Evolutionary conservation across 1,140 invertebrate genomes (phyloP).

Genomic region (Aphidius gifuensis): DNA sequence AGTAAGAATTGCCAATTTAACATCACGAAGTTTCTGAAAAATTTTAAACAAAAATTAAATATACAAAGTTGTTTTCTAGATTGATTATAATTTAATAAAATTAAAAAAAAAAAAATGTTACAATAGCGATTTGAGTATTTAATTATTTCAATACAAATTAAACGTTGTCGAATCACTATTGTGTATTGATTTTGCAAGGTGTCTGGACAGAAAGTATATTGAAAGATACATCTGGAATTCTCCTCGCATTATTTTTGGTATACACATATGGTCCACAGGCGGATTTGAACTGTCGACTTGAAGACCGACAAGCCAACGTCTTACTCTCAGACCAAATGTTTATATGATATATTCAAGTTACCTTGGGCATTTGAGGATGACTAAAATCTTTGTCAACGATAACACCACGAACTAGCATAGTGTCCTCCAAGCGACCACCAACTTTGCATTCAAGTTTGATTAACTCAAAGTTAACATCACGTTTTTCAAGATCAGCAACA

Average conservation of each 20-base stretch:
- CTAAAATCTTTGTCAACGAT: slow-evolving; percentile 98
- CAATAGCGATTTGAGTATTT: slow-evolving; percentile 9
- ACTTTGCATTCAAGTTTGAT: slow-evolving; percentile 99
- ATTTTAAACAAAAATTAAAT: slow-evolving; percentile 7
- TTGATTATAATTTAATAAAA: slow-evolving; percentile 9
- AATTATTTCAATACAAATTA: slow-evolving; percentile 6
- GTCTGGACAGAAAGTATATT: slow-evolving; percentile 28
- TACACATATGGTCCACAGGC: background rate
- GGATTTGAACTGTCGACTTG: too few species aligned
- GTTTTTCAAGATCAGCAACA: slow-evolving; percentile 89
- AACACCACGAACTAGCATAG: slow-evolving; percentile 93
- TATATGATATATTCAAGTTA: slow-evolving; percentile 38
- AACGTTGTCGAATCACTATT: slow-evolving; percentile 15
- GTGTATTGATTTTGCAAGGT: slow-evolving; percentile 28
- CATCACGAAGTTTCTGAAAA: slow-evolving; percentile 70
- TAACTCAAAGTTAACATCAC: slow-evolving; percentile 98
- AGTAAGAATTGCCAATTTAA: slow-evolving; percentile 94
- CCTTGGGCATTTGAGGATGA: slow-evolving; percentile 99
- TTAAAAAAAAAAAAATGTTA: slow-evolving; percentile 14
- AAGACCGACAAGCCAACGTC: too few species aligned
- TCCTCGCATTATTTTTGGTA: slow-evolving; percentile 25
- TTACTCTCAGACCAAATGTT: too few species aligned
- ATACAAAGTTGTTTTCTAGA: background rate
- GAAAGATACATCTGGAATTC: slow-evolving; percentile 27
- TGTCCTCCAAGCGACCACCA: slow-evolving; percentile 95